A percentile compares a stretch with the other conserved stretches of the same genome.
phyloP scores from a whole-genome alignment of 2,888 invertebrate genomes.

The Xanthorhoe designata region DNA sequence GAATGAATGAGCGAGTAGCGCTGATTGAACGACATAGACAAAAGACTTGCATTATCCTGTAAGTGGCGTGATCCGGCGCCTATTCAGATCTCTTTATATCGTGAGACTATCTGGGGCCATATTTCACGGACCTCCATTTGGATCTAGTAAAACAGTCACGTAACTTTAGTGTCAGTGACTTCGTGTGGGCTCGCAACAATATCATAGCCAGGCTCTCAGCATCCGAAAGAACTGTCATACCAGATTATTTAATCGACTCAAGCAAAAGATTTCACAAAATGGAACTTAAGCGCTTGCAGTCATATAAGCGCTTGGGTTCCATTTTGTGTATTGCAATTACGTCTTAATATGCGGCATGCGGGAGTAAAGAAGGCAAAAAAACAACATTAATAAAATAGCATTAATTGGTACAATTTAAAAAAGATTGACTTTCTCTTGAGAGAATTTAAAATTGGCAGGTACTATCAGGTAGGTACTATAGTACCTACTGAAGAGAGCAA shows the following conservation, averaged over 20 bases:
- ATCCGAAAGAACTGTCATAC: slow-evolving; percentile 48
- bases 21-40: slow-evolving; percentile 68
- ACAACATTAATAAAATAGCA: not conserved
- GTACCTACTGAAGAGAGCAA: too few species aligned
- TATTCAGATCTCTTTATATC: slow-evolving; percentile 67
- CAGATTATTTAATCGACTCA: slow-evolving; percentile 65
- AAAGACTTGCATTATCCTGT: slow-evolving; percentile 66
- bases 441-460: too few species aligned
- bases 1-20: slow-evolving; percentile 58
- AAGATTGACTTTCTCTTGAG: too few species aligned
- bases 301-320: slow-evolving; percentile 54
- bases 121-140: slow-evolving; percentile 58
- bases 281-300: too few species aligned
- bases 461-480: too few species aligned
- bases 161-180: slow-evolving; percentile 70
- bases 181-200: slow-evolving; percentile 62
- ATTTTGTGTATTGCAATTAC: slow-evolving; percentile 31
- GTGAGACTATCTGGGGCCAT: slow-evolving; percentile 62
- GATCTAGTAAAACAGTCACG: slow-evolving; percentile 72
- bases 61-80: slow-evolving; percentile 65
- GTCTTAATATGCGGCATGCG: not conserved
- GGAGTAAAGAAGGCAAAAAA: not conserved
- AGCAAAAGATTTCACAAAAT: too few species aligned
- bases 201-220: slow-evolving; percentile 64
- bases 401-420: slow-evolving; percentile 11